These are phyloP conservation scores for Lepus oiostolus DNA, from an alignment of 2,797 vertebrate genomes.

Conservation along the genomic window DNA sequence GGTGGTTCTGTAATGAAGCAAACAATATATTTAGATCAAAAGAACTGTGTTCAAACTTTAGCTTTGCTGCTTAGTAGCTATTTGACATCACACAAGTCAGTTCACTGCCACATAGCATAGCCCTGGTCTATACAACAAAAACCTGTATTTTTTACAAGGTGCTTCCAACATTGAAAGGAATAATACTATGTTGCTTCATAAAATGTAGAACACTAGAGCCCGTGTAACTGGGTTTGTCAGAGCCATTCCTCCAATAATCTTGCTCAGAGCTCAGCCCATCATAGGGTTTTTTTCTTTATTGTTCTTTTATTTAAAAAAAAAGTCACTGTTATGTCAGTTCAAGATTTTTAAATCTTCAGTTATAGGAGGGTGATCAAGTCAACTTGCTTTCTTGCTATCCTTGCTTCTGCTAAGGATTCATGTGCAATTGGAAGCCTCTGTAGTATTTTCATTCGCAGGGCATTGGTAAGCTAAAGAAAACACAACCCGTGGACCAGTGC, in stretches of 20 bases:
- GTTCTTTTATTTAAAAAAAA: neutral
- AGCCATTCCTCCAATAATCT: neutral
- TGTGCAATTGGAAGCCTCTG: conserved; percentile 61
- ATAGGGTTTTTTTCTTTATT: neutral
- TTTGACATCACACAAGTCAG: neutral
- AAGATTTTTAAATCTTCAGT: conserved; percentile 63
- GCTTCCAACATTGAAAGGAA: neutral
- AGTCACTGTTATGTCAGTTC: conserved; percentile 1
- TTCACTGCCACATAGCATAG: neutral
- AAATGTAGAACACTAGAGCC: neutral
- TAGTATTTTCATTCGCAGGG: conserved; percentile 47
- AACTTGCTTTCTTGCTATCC: conserved; percentile 11
- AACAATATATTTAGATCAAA: neutral
- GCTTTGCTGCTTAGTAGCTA: neutral
- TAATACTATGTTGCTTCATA: neutral
- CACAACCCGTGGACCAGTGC: neutral
- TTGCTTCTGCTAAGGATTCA: conserved; percentile 73
- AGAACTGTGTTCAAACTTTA: neutral
- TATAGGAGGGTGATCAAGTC: conserved; percentile 63
- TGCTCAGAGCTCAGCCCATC: neutral
- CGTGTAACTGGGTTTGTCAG: neutral
- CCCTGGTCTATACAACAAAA: neutral
- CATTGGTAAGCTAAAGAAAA: conserved; percentile 31
- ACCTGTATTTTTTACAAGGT: neutral
- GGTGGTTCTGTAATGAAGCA: neutral